Evolutionary conservation across 64 coral and sea anemone species (phyloP).

Genomic region (Trachythela sp.): DNA sequence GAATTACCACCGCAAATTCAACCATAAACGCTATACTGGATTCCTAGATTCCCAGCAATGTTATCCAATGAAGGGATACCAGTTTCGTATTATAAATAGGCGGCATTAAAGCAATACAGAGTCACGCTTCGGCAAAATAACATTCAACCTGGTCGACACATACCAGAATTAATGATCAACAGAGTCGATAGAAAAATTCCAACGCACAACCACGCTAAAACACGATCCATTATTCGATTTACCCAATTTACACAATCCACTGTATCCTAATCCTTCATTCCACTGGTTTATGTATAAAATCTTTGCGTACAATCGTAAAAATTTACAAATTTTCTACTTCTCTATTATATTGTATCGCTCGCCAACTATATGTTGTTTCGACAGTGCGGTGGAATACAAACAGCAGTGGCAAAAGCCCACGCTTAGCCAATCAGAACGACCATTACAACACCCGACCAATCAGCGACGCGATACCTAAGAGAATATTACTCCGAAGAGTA

Average conservation of each 20-base stretch:
- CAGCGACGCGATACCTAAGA: background rate
- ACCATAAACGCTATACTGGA: background rate
- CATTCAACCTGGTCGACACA: conserved; percentile 6
- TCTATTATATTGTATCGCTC: background rate
- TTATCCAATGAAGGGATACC: background rate
- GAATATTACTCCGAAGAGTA: background rate
- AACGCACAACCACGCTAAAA: background rate
- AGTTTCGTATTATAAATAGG: background rate
- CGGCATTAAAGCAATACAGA: background rate
- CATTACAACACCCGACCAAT: background rate
- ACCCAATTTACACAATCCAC: background rate
- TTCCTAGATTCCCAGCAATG: background rate
- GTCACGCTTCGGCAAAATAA: conserved; percentile 1
- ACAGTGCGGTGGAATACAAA: background rate
- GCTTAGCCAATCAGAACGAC: background rate
- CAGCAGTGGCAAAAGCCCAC: background rate
- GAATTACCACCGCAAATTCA: background rate
- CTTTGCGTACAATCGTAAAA: background rate
- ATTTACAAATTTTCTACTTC: background rate
- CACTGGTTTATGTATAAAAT: background rate
- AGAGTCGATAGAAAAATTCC: background rate
- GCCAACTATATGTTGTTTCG: background rate
- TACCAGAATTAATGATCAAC: conserved; percentile 9
- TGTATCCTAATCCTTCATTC: background rate
- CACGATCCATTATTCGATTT: background rate